These are phyloP conservation scores for Camponotus fellah DNA, from an alignment of 2,888 invertebrate genomes.

Conservation along the genomic window DNA sequence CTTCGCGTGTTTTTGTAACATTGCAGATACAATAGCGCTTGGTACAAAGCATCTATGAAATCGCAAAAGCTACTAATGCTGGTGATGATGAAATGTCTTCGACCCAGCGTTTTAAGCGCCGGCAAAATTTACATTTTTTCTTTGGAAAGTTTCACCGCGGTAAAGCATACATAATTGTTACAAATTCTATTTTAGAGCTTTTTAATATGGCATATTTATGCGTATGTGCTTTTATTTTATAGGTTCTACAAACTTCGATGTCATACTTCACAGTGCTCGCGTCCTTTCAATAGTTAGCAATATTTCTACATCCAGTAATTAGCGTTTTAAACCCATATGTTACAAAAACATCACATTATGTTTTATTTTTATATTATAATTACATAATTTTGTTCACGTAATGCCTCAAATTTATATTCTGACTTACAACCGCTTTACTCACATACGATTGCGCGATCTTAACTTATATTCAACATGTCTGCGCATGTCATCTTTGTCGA, in stretches of 20 bases:
- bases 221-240: not conserved
- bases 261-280: slow-evolving; percentile 15
- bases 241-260: slow-evolving; percentile 27
- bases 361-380: not conserved
- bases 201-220: not conserved
- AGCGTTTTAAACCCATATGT: not conserved
- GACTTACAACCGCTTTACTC: not conserved
- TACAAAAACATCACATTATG: not conserved
- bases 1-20: too few species aligned
- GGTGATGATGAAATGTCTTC: not conserved
- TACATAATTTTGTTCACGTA: not conserved
- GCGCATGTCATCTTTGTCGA: too few species aligned
- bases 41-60: not conserved
- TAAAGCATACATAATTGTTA: not conserved
- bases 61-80: slow-evolving; percentile 10
- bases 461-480: too few species aligned
- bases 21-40: not conserved
- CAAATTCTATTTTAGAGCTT: not conserved
- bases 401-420: not conserved
- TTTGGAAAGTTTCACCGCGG: slow-evolving; percentile 19
- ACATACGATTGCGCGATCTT: too few species aligned
- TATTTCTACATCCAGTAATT: not conserved
- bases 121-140: slow-evolving; percentile 22
- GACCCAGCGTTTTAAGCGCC: not conserved
- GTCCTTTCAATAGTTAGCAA: not conserved